A percentile compares a stretch with the other conserved stretches of the same genome.
Conservation (phyloP, 2,113 vertebrate genomes). For the Archocentrus centrarchus region DNA sequence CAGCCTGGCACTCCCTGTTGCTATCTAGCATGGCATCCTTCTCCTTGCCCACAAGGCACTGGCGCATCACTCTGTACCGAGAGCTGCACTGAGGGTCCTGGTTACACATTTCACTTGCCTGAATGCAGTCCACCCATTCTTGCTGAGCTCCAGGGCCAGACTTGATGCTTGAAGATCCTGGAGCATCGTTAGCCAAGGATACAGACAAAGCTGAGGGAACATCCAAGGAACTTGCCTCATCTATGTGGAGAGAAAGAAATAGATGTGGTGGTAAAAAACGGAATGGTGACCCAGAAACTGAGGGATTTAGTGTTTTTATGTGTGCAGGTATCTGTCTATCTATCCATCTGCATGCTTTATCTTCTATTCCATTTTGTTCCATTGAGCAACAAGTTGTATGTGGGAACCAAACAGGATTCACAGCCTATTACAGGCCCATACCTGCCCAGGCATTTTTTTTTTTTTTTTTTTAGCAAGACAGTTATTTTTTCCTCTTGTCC, state of each 20-base stretch:
- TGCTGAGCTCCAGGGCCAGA: conserved; percentile 76
- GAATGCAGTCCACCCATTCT: conserved; percentile 91
- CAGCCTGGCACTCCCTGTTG: conserved; percentile 93
- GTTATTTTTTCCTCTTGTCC: neutral
- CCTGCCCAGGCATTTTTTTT: conserved; percentile 1
- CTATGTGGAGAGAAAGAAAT: conserved; percentile 66
- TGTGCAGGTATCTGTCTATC: conserved; percentile 3
- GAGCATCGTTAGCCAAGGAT: conserved; percentile 68
- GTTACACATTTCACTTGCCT: conserved; percentile 92
- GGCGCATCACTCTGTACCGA: conserved; percentile 92
- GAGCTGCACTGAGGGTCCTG: conserved; percentile 91
- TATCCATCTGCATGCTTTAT: neutral
- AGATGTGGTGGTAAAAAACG: conserved; percentile 18
- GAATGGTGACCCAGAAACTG: neutral
- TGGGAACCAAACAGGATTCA: conserved; percentile 7
- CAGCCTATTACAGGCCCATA: neutral
- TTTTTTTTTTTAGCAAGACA: neutral
- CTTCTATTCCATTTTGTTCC: neutral
- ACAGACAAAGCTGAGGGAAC: conserved; percentile 70
- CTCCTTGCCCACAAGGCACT: conserved; percentile 95
- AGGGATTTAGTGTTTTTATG: neutral
- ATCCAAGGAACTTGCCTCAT: conserved; percentile 82
- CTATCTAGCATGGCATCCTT: conserved; percentile 92
- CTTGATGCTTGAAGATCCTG: conserved; percentile 68
- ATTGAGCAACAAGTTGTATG: conserved; percentile 30